Evolutionary conservation across 2,888 invertebrate genomes (phyloP).

Genomic region (Phortica okadai): DNA sequence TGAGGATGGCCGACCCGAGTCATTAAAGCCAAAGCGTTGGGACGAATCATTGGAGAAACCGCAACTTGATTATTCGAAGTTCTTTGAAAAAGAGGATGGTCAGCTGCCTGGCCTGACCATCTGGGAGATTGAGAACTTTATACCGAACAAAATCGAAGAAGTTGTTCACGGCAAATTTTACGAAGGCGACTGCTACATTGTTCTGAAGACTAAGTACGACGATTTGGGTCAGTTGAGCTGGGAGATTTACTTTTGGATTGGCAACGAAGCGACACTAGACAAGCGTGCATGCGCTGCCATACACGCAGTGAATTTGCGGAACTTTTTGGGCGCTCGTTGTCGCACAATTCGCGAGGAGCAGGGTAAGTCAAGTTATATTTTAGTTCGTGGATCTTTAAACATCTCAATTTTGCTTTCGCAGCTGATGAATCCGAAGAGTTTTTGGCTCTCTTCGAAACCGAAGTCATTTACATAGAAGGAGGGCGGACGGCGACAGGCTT

Average conservation of each 20-base stretch:
- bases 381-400: not conserved
- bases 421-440: conserved; percentile 97
- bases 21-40: conserved; percentile 92
- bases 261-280: conserved; percentile 91
- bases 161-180: conserved; percentile 98
- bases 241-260: conserved; percentile 99
- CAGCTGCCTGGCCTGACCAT: conserved; percentile 93
- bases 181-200: conserved; percentile 98
- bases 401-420: conserved; percentile 26
- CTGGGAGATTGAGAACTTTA: conserved; percentile 99
- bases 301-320: conserved; percentile 98
- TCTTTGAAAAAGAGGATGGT: conserved; percentile 97
- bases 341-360: conserved; percentile 98
- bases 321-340: conserved; percentile 94
- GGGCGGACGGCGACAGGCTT: conserved; percentile 97
- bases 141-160: conserved; percentile 96
- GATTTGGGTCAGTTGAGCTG: conserved; percentile 90
- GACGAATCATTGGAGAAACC: conserved; percentile 97
- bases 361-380: conserved; percentile 74
- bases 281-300: conserved; percentile 82
- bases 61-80: conserved; percentile 96
- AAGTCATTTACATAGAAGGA: conserved; percentile 96
- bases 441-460: conserved; percentile 91
- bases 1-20: conserved; percentile 79
- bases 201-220: conserved; percentile 91